Evolutionary conservation across 2,113 vertebrate genomes (phyloP).

Genomic region (Strigops habroptila): DNA sequence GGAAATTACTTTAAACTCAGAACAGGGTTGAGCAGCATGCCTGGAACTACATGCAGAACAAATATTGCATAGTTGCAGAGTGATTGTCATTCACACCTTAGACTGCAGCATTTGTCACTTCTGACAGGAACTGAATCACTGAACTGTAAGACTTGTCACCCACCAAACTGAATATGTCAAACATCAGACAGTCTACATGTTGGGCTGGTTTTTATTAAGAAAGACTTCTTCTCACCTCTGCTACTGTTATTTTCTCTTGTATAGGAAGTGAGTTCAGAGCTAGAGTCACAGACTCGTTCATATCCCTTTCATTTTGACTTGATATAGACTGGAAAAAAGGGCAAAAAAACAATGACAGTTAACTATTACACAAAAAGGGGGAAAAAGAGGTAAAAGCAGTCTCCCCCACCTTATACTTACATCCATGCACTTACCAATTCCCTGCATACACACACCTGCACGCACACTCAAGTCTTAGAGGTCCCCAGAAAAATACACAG

Average conservation of each 20-base stretch:
- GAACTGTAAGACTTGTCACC: not conserved
- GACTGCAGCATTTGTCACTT: accelerated
- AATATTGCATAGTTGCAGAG: not conserved
- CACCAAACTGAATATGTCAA: not conserved
- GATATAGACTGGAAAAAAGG: constrained; percentile 14
- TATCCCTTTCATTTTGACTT: constrained; percentile 41
- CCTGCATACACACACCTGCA: not conserved
- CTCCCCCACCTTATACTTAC: not conserved
- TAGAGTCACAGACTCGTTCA: constrained; percentile 24
- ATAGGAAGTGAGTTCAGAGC: constrained; percentile 58
- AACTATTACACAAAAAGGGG: not conserved
- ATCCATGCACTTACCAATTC: not conserved
- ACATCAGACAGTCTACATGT: not conserved
- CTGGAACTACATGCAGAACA: not conserved
- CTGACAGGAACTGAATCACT: not conserved
- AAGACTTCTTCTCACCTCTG: constrained; percentile 44
- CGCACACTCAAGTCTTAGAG: not conserved
- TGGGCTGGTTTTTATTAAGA: not conserved
- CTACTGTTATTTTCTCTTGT: constrained; percentile 57
- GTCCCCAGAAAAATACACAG: not conserved
- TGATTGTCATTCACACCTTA: not conserved
- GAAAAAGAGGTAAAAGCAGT: not conserved
- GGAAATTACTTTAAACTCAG: not conserved
- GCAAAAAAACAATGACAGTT: not conserved
- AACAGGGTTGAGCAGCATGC: not conserved